phyloP scores from a whole-genome alignment of 2,888 invertebrate species.

The Melieria omissa region DNA sequence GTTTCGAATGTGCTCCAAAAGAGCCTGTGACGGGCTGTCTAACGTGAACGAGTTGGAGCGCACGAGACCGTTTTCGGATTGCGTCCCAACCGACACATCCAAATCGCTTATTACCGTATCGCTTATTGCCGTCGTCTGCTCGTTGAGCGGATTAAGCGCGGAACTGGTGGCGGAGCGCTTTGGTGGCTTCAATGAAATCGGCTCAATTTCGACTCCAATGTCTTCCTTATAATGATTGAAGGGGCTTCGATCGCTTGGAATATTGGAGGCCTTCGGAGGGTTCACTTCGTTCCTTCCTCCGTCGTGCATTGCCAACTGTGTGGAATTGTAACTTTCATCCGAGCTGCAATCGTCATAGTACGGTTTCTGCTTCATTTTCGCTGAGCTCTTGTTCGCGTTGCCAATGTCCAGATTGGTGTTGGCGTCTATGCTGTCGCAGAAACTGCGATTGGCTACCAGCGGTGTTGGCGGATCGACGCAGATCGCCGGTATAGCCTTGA shows the following conservation, averaged over 20 bases:
- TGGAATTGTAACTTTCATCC: conserved; percentile 43
- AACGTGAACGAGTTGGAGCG: conserved; percentile 84
- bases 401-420: conserved; percentile 24
- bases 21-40: conserved; percentile 79
- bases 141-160: conserved; percentile 44
- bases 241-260: conserved; percentile 40
- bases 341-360: conserved; percentile 41
- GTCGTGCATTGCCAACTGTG: conserved; percentile 35
- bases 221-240: conserved; percentile 26
- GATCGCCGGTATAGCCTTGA: conserved; percentile 54
- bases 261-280: conserved; percentile 33
- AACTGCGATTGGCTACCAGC: conserved; percentile 28
- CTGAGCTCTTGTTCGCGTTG: conserved; percentile 2
- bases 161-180: conserved; percentile 60
- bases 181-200: conserved; percentile 40
- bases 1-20: conserved; percentile 66
- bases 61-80: conserved; percentile 66
- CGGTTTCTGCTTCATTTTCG: not conserved
- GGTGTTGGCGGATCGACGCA: conserved; percentile 62
- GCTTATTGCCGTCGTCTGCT: conserved; percentile 56
- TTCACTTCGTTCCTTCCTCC: too few relatives aligned
- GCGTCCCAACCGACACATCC: conserved; percentile 30
- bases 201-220: not conserved
- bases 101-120: not conserved
- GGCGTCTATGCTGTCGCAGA: conserved; percentile 31